phyloP scores from a whole-genome alignment of 2,113 vertebrate species.

The Rana temporaria region DNA sequence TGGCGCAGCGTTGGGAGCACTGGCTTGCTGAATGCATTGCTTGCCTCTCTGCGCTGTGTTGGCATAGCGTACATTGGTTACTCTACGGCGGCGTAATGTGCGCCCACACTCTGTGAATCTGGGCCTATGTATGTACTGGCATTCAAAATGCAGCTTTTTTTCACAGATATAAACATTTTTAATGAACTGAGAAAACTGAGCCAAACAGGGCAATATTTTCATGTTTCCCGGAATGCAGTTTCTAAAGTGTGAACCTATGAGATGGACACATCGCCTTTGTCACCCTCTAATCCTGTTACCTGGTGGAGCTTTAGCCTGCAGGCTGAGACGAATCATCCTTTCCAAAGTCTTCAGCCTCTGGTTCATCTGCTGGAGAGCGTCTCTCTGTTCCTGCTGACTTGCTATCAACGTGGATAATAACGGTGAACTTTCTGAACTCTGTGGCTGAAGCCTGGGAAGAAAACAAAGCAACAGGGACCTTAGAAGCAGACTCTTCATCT shows the following conservation, averaged over 20 bases:
- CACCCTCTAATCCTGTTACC: slow-evolving; percentile 38
- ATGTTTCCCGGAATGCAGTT: background rate
- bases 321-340: slow-evolving; percentile 32
- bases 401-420: slow-evolving; percentile 16
- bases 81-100: no score
- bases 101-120: no score
- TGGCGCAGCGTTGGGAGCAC: no score
- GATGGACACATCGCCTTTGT: background rate
- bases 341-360: slow-evolving; percentile 32
- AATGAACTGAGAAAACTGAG: no score
- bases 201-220: no score
- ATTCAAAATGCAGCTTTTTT: no score
- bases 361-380: slow-evolving; percentile 17
- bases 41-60: no score
- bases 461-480: slow-evolving; percentile 10
- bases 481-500: slow-evolving; percentile 18
- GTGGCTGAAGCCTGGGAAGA: slow-evolving; percentile 20
- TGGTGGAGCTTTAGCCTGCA: slow-evolving; percentile 14
- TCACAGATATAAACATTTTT: no score
- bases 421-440: slow-evolving; percentile 8
- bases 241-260: background rate
- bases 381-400: slow-evolving; percentile 38
- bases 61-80: no score
- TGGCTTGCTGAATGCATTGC: no score
- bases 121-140: no score